Percentiles rank a stretch among this genome's conserved stretches.
These are phyloP conservation scores for Trypoxylus dichotomus DNA, from an alignment of 1,140 invertebrate species.

Conservation along the genomic window DNA sequence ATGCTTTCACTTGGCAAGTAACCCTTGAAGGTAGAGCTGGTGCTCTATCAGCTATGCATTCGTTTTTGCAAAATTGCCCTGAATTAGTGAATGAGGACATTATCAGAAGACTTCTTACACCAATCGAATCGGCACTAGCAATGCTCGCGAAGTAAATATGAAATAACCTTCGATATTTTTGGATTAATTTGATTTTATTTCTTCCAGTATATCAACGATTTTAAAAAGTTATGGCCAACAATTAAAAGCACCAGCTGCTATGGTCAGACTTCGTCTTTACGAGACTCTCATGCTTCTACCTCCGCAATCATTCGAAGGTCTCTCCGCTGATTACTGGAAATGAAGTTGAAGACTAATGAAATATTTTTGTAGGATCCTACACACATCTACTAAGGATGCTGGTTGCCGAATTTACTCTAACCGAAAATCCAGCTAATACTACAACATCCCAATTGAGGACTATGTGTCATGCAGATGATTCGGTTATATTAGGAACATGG, in stretches of 20 bases:
- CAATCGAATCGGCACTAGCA: slow-evolving; percentile 91
- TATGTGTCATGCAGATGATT: slow-evolving; percentile 90
- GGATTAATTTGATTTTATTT: not conserved
- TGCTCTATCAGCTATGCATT: slow-evolving; percentile 93
- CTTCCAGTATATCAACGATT: slow-evolving; percentile 74
- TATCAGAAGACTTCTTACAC: slow-evolving; percentile 77
- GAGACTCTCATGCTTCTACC: slow-evolving; percentile 85
- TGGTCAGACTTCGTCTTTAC: slow-evolving; percentile 89
- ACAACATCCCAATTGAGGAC: slow-evolving; percentile 85
- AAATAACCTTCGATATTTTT: not conserved
- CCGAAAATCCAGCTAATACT: slow-evolving; percentile 93
- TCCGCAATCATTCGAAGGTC: slow-evolving; percentile 80
- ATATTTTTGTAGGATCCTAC: slow-evolving; percentile 65
- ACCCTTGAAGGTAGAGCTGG: slow-evolving; percentile 95
- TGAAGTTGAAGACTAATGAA: not conserved
- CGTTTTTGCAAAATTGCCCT: slow-evolving; percentile 87
- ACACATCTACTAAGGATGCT: slow-evolving; percentile 87
- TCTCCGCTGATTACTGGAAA: not conserved
- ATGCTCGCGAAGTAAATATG: slow-evolving; percentile 87
- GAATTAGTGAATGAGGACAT: slow-evolving; percentile 92
- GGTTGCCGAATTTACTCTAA: slow-evolving; percentile 96
- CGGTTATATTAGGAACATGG: slow-evolving; percentile 84
- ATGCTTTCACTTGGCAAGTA: slow-evolving; percentile 99
- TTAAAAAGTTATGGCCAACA: slow-evolving; percentile 92
- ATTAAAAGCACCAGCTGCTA: slow-evolving; percentile 89